Percentiles rank a stretch among this genome's conserved stretches.
These are phyloP conservation scores for Lepidochrysops patricia DNA, from an alignment of 2,888 invertebrate species.

Conservation along the genomic window DNA sequence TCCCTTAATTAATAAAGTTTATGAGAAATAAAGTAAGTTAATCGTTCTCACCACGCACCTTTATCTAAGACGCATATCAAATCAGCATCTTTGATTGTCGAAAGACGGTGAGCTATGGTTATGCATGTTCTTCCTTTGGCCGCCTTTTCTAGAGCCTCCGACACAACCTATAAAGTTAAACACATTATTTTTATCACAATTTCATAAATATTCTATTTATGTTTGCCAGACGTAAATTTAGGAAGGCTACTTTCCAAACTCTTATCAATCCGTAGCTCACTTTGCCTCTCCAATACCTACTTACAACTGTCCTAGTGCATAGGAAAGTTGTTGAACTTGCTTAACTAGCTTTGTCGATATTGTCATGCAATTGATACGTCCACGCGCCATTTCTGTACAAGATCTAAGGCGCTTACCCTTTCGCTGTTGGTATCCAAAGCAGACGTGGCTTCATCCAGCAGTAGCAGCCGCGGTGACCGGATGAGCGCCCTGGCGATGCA, in stretches of 20 bases:
- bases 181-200: neutral
- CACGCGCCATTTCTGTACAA: too few relatives aligned
- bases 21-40: neutral
- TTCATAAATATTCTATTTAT: too few relatives aligned
- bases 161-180: slow-evolving; percentile 75
- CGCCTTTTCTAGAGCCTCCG: slow-evolving; percentile 88
- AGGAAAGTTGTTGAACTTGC: too few relatives aligned
- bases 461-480: slow-evolving; percentile 76
- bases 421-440: slow-evolving; percentile 81
- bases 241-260: too few relatives aligned
- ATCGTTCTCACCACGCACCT: too few relatives aligned
- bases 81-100: slow-evolving; percentile 88
- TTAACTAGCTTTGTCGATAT: too few relatives aligned
- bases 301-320: too few relatives aligned
- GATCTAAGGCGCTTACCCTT: slow-evolving; percentile 44
- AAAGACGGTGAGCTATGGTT: slow-evolving; percentile 89
- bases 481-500: slow-evolving; percentile 83
- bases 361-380: too few relatives aligned
- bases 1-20: neutral
- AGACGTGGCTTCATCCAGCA: slow-evolving; percentile 83
- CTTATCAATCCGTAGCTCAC: too few relatives aligned
- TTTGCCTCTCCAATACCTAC: too few relatives aligned
- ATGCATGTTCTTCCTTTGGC: slow-evolving; percentile 87
- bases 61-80: slow-evolving; percentile 83
- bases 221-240: too few relatives aligned